Percentiles rank a stretch among this genome's conserved stretches.
Evolutionary conservation across 2,888 invertebrate genomes (phyloP).

Genomic region (Ochropleura leucogaster): DNA sequence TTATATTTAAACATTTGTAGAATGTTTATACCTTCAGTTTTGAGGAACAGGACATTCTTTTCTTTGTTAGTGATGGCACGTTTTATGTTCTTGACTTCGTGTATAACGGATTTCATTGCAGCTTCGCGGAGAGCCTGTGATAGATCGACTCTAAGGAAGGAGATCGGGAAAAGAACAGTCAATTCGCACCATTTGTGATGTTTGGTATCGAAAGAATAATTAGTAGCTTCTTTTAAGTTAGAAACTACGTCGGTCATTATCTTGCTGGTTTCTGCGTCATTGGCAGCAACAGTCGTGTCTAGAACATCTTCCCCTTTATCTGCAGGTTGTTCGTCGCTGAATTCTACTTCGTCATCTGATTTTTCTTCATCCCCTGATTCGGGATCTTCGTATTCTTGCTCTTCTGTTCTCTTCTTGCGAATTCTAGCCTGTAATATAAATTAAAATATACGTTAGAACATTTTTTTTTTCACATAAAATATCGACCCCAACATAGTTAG

Average conservation of each 20-base stretch:
- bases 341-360: slow-evolving; percentile 86
- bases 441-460: not conserved
- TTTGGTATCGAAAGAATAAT: slow-evolving; percentile 94
- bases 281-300: slow-evolving; percentile 70
- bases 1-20: slow-evolving; percentile 96
- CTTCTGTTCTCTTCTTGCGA: slow-evolving; percentile 90
- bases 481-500: no score
- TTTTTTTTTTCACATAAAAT: not conserved
- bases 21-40: slow-evolving; percentile 99
- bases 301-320: slow-evolving; percentile 75
- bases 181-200: slow-evolving; percentile 96
- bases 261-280: slow-evolving; percentile 74
- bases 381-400: slow-evolving; percentile 93
- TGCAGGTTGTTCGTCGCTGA: slow-evolving; percentile 73
- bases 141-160: slow-evolving; percentile 92
- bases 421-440: slow-evolving; percentile 83
- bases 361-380: slow-evolving; percentile 91
- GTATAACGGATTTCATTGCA: slow-evolving; percentile 93
- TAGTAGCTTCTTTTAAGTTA: slow-evolving; percentile 84
- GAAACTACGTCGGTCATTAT: slow-evolving; percentile 83
- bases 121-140: slow-evolving; percentile 93
- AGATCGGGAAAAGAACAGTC: slow-evolving; percentile 92
- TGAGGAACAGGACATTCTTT: slow-evolving; percentile 92
- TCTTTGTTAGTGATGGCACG: slow-evolving; percentile 95
- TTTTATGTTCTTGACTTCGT: slow-evolving; percentile 95